Base-by-base conservation (phyloP, 1,140 invertebrate genomes). In the Parasteatoda tepidariorum region DNA sequence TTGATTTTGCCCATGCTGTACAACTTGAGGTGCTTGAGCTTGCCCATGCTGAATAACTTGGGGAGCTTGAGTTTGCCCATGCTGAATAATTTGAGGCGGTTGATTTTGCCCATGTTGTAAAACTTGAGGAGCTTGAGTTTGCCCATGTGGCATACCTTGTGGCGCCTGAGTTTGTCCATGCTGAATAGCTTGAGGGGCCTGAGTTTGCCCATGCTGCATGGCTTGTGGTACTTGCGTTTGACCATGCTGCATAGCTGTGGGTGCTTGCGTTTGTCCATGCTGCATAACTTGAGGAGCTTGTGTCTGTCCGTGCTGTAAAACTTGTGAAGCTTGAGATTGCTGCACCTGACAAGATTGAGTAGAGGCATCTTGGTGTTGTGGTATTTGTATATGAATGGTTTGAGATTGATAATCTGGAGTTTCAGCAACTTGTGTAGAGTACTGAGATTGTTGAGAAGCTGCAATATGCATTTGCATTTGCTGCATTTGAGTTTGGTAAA, bases 271-370 rank as follows among this genome's bases (percentile, higher is more conserved):
- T 61, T 61, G 57, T 24, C 15, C 1, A 9, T 61, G 57, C 6
- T 9, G 24, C n/a, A 28, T 7, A 31, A n/a, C n/a, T 71, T 54
- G 38, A 18, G 38, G 66, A 61, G 57, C 71, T n/a, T 70, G 87
- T 87, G 84, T 90, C 88, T 91, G 91, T 55, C 91, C 90, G 15
- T 89, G 88, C 30, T 89, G 90, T 26, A 90, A 87, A 15, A 89
- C 90, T 83, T 91, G 91, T 0, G 88, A 54, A 61, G 57, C 71
- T n/a, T 70, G 87, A 87, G 84, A 90, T 88, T 91, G 91, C 57
- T 91, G 90, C 18, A 89, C 88, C 30, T 89, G 90, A 28, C 90
- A 87, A 15, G 90, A 90, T 83, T 91, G 91, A 0, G 88, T 85
- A 38, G 87, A 88, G 61, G 88, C 88, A 81, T 90, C 88, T 54